phyloP scores from a whole-genome alignment of 2,113 vertebrate species.

The Rhinoderma darwinii region DNA sequence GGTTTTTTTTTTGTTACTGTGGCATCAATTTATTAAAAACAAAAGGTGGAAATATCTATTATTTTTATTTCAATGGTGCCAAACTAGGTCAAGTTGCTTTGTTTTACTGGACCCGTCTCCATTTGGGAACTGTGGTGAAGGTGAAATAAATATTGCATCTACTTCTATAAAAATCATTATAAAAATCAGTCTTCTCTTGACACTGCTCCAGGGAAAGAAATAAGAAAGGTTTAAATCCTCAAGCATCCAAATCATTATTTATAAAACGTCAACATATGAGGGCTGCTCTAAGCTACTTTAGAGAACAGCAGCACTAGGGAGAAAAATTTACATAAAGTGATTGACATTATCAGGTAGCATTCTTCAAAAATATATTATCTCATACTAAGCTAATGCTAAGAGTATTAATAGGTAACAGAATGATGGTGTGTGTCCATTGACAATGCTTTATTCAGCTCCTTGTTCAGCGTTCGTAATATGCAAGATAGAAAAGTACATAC shows the following conservation, averaged over 20 bases:
- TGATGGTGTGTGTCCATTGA: too few species aligned
- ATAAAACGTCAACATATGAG: neutral
- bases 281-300: neutral
- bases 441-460: too few species aligned
- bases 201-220: conserved; percentile 22
- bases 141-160: conserved; percentile 12
- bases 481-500: too few species aligned
- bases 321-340: neutral
- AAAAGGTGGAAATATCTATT: neutral
- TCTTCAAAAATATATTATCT: neutral
- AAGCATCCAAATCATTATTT: conserved; percentile 26
- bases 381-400: neutral
- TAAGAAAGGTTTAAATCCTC: neutral
- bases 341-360: neutral
- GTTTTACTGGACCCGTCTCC: neutral
- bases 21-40: neutral
- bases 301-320: neutral
- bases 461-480: too few species aligned
- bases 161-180: conserved; percentile 13
- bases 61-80: neutral
- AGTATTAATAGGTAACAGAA: too few species aligned
- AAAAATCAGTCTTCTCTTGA: conserved; percentile 25
- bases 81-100: neutral
- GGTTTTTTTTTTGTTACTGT: neutral
- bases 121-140: neutral